These are phyloP conservation scores for Cheilosia grossa DNA, from an alignment of 2,888 invertebrate species.

Conservation along the genomic window DNA sequence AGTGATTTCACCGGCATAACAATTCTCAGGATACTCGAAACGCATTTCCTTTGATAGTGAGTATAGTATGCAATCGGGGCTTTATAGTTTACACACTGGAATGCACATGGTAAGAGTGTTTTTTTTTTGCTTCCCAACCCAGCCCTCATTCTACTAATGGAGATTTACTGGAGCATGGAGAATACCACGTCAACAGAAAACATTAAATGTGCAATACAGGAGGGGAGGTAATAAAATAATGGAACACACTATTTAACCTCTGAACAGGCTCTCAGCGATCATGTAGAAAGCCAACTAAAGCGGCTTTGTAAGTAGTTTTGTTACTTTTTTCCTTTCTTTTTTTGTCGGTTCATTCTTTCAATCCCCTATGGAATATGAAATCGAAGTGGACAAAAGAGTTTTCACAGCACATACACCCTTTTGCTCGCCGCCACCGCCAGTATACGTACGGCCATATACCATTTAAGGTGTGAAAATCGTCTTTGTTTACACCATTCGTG, in stretches of 20 bases:
- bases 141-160: constrained; percentile 59
- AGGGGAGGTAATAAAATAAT: constrained; percentile 66
- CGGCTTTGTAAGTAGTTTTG: constrained; percentile 54
- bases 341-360: not conserved
- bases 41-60: constrained; percentile 38
- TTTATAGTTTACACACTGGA: constrained; percentile 7
- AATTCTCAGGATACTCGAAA: constrained; percentile 53
- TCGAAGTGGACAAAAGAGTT: constrained; percentile 54
- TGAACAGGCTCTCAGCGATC: not conserved
- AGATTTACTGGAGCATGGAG: constrained; percentile 63
- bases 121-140: not conserved
- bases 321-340: constrained; percentile 20
- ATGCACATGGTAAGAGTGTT: not conserved
- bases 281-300: constrained; percentile 44
- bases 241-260: constrained; percentile 70
- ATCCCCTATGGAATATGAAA: constrained; percentile 39
- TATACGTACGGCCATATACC: constrained; percentile 41
- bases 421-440: constrained; percentile 17
- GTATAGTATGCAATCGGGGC: constrained; percentile 5
- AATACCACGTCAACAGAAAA: constrained; percentile 62
- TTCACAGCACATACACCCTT: constrained; percentile 15
- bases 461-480: constrained; percentile 70
- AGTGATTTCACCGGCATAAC: constrained; percentile 47
- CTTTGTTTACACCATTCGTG: constrained; percentile 70
- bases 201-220: constrained; percentile 49